Base-by-base conservation (phyloP, 2,113 vertebrate genomes). In the Crocuta crocuta region DNA sequence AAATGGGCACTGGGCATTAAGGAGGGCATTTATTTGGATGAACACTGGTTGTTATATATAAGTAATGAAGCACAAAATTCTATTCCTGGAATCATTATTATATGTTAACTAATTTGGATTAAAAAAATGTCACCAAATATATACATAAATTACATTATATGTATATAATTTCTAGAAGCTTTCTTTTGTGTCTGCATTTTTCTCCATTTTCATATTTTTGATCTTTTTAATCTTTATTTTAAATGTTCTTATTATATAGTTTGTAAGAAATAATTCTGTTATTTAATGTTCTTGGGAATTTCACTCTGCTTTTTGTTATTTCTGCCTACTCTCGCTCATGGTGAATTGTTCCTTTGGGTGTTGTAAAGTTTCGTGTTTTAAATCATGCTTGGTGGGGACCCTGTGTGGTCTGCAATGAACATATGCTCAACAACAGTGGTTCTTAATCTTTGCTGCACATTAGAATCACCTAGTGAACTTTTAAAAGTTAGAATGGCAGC, bases 251-350 rank as follows among this genome's bases (percentile, higher is more conserved):
- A 65, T 39, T 76, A n/a, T 65, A n/a, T 85, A 28, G 26, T 58
- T 23, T 89, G 7, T 92, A 80, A 85, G n/a, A 73, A 61, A 76
- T 81, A 78, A 43, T 80, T 90, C 63, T 90, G 3, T 82, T 83
- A 78, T 61, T 91, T 82, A 26, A 82, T 45, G 48, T 91, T 95
- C 39, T 94, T 78, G 58, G 43, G 74, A 28, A 13, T 50, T 66
- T 82, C 81, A 63, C 55, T 74, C 21, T 63, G 66, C n/a, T 50
- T 93, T 93, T 53, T 65, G 71, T 94, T 63, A 87, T 76, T 82
- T 68, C 39, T 94, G 13, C 26, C 87, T 63, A 11, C 31, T 86
- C 33, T 76, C 43, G 48, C 76, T 61, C 55, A 45, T 28, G 35
- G 53, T 80, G 65, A 78, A 55, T 63, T 76, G 31, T 78, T 55